These are phyloP conservation scores for Miltochrista miniata DNA, from an alignment of 2,888 invertebrate species.

Conservation along the genomic window DNA sequence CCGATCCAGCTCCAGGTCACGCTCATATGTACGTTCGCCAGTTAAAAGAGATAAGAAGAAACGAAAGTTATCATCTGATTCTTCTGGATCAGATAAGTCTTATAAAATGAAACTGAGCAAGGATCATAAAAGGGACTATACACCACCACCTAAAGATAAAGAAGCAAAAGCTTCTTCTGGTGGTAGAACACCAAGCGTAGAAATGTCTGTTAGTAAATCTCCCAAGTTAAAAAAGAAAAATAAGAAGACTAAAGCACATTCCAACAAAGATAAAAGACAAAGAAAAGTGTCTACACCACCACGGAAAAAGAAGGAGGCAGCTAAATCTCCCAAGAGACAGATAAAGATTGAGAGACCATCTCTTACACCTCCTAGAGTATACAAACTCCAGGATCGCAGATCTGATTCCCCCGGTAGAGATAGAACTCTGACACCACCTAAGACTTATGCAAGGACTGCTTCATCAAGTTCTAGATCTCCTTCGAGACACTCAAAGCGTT, in stretches of 20 bases:
- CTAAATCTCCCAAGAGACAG: conserved; percentile 44
- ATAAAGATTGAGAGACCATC: conserved; percentile 54
- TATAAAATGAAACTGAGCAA: conserved; percentile 47
- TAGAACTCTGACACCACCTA: conserved; percentile 70
- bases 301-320: conserved; percentile 41
- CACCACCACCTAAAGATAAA: conserved; percentile 53
- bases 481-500: conserved; percentile 46
- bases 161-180: conserved; percentile 39
- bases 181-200: conserved; percentile 42
- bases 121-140: conserved; percentile 41
- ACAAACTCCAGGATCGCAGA: conserved; percentile 50
- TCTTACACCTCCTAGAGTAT: conserved; percentile 53
- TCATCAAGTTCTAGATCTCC: conserved; percentile 61
- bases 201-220: conserved; percentile 45
- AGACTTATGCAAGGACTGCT: conserved; percentile 63
- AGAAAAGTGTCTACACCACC: conserved; percentile 50
- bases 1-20: conserved; percentile 60
- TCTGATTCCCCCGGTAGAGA: conserved; percentile 54
- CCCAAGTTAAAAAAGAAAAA: conserved; percentile 42
- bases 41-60: conserved; percentile 47
- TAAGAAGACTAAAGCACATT: conserved; percentile 42
- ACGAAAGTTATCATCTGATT: conserved; percentile 57
- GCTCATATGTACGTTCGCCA: conserved; percentile 56
- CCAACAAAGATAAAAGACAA: conserved; percentile 50
- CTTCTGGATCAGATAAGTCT: conserved; percentile 60